A percentile compares a stretch with the other conserved stretches of the same genome.
Evolutionary conservation across 30 jellyfish, hydroid and myxozoan species (phyloP).

Genomic region (Hydra vulgaris): DNA sequence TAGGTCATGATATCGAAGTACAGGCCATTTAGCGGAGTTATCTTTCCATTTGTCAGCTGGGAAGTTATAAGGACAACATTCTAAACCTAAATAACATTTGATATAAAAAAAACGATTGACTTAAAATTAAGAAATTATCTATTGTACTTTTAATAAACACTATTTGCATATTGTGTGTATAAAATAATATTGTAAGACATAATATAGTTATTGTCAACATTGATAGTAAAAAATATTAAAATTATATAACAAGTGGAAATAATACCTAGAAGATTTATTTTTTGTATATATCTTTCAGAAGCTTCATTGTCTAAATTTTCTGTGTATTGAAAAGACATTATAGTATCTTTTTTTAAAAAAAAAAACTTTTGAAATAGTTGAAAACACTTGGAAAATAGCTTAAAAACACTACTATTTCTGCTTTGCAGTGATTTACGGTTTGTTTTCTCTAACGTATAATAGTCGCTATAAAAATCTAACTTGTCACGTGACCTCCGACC

Average conservation of each 20-base stretch:
- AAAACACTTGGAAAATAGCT: not conserved
- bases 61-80: conserved; percentile 2
- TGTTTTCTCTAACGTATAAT: not conserved
- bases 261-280: not conserved
- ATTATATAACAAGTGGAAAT: not conserved
- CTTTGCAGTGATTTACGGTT: not conserved
- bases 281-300: conserved; percentile 8
- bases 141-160: not conserved
- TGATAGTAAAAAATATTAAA: not conserved
- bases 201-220: not conserved
- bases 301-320: conserved; percentile 6
- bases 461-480: not conserved
- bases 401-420: not conserved
- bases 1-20: conserved; percentile 3
- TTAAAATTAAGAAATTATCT: not conserved
- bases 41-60: conserved; percentile 18
- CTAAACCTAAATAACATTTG: conserved; percentile 1
- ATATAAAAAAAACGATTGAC: not conserved
- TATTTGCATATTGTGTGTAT: not conserved
- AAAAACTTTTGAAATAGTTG: not conserved
- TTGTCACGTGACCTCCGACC: not conserved
- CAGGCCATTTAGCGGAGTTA: conserved; percentile 1
- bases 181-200: not conserved
- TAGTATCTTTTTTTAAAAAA: not conserved
- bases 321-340: conserved; percentile 2